Percentiles rank a stretch among this genome's conserved stretches.
Evolutionary conservation across 2,797 vertebrate genomes (phyloP).

Genomic region (Phyllotis vaccarum): DNA sequence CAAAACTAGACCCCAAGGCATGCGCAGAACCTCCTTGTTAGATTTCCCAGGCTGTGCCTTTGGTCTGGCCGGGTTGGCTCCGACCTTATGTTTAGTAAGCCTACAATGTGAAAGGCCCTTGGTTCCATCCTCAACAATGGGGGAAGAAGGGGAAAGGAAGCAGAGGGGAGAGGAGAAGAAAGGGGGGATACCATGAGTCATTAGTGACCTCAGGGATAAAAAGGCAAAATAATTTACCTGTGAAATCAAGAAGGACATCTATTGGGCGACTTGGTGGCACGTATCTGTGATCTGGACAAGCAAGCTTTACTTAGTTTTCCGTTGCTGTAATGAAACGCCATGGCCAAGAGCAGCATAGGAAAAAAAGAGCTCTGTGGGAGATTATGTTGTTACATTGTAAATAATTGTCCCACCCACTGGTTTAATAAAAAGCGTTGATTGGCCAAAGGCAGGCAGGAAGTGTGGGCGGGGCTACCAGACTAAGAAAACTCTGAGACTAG

Average conservation of each 20-base stretch:
- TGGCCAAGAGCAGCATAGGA: not conserved
- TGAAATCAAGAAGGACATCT: not conserved
- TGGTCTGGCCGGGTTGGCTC: not conserved
- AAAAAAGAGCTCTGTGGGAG: no score
- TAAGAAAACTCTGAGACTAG: no score
- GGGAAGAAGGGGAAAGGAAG: no score
- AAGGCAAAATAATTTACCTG: not conserved
- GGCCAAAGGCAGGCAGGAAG: no score
- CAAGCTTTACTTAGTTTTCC: not conserved
- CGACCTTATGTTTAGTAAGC: not conserved
- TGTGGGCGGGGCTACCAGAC: no score
- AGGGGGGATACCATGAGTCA: not conserved
- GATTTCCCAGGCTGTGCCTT: not conserved
- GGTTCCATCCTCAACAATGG: not conserved
- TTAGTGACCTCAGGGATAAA: not conserved
- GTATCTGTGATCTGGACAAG: not conserved
- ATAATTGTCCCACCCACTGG: no score
- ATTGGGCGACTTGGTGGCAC: not conserved
- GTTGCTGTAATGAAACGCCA: not conserved
- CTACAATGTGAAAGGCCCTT: not conserved
- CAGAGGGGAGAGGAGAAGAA: no score
- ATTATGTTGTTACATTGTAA: no score
- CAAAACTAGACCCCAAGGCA: not conserved
- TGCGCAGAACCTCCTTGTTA: not conserved
- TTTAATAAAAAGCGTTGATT: no score